Evolutionary conservation across 2,888 invertebrate species (phyloP).

Genomic region (Tiphia femorata): DNA sequence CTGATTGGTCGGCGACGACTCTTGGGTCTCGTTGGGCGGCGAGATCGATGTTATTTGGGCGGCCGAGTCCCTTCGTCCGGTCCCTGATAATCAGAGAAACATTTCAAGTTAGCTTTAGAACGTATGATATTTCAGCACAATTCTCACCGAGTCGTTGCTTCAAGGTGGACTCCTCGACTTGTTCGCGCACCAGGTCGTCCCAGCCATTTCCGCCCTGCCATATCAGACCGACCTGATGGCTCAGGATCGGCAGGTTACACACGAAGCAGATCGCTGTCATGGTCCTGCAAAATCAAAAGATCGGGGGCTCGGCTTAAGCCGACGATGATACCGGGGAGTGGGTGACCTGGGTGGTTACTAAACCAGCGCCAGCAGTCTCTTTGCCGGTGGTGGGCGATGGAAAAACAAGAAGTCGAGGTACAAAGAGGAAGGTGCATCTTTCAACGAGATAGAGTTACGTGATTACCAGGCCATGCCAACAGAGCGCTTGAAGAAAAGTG

Average conservation of each 20-base stretch:
- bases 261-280: constrained; percentile 97
- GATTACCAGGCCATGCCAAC: constrained; percentile 64
- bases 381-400: too few species aligned
- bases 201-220: constrained; percentile 96
- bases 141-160: constrained; percentile 82
- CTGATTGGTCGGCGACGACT: constrained; percentile 78
- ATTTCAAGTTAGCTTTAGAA: not conserved
- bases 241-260: constrained; percentile 94
- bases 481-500: constrained; percentile 44
- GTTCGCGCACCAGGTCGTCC: constrained; percentile 92
- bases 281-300: constrained; percentile 76
- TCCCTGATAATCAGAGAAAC: constrained; percentile 47
- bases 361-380: too few species aligned
- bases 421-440: constrained; percentile 53
- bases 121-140: not conserved
- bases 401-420: constrained; percentile 6
- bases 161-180: constrained; percentile 87
- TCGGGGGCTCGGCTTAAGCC: constrained; percentile 22
- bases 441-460: constrained; percentile 52
- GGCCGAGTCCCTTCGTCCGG: constrained; percentile 88
- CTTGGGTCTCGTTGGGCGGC: constrained; percentile 82
- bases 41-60: constrained; percentile 89
- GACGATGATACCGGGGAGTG: too few species aligned
- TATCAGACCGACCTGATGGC: constrained; percentile 93
- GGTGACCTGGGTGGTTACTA: too few species aligned